Evolutionary conservation across 2,797 vertebrate species (phyloP), one percentile per base, ranked within the genome.

Genomic region (Acestrorhynchus altus): DNA sequence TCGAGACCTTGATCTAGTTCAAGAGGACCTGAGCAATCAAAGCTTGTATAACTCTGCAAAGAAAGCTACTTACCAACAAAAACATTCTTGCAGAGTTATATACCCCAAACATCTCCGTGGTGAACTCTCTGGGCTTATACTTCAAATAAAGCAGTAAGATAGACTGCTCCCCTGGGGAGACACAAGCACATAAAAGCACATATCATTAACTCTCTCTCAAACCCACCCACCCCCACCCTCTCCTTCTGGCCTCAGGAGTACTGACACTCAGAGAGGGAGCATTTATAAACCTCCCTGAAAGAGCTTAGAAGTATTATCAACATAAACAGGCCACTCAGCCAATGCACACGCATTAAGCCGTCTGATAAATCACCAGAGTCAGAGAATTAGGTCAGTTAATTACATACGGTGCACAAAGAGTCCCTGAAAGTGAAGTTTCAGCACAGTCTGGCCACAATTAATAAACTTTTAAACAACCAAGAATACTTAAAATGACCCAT

Each of bases 61-160:
- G 46, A 74, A 78, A 59, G 35, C 0, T 63, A 83, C 87, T 88
- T 89, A 92, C 90, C 74, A 86, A 84, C 64, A 91, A 75, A 18
- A 91, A 78, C 90, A 91, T 90, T 83, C 72, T 87, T 54, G 68
- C 77, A 56, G 87, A 83, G 69, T 81, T 87, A 83, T 87, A 90
- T 68, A 86, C 79, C 39, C 90, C 90, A 67, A 85, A 92, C 64
- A 89, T 82, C 70, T 84, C 85, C 72, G 76, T 85, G 71, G 82
- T 87, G 83, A 92, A 91, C 63, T 86, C 81, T 73, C 85, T 85
- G 35, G 88, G 90, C 73, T 86, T 82, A 63, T 89, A 90, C 64
- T 76, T 90, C 85, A 92, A 76, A 84, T 84, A 91, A 71, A 92
- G 84, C 66, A 91, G 82, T 51, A 87, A 77, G 77, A 91, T 75